These are phyloP conservation scores for Danio jaintianensis DNA, from an alignment of 2,797 vertebrate species.

Conservation along the genomic window DNA sequence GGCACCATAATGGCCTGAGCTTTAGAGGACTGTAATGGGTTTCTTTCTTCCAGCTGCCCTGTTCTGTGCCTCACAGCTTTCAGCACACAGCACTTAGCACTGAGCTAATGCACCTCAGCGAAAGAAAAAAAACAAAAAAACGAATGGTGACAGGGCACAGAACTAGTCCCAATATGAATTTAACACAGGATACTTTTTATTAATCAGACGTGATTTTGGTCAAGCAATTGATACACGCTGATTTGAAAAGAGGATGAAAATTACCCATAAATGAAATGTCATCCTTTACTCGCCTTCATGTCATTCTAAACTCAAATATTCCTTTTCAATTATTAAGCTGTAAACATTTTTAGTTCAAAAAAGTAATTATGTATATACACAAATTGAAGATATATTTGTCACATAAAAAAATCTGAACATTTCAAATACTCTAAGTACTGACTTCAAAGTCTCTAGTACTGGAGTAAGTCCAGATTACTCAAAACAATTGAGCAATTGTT, in stretches of 20 bases:
- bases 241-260: background rate
- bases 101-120: constrained; percentile 44
- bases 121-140: background rate
- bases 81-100: constrained; percentile 39
- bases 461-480: too few relatives aligned
- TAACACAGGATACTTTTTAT: constrained; percentile 14
- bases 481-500: too few relatives aligned
- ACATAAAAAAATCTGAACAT: too few relatives aligned
- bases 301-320: background rate
- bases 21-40: constrained; percentile 48
- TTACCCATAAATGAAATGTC: background rate
- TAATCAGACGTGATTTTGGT: constrained; percentile 20
- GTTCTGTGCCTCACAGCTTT: constrained; percentile 43
- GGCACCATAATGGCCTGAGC: constrained; percentile 47
- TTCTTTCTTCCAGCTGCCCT: constrained; percentile 46
- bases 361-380: too few relatives aligned
- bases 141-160: constrained; percentile 19
- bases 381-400: too few relatives aligned
- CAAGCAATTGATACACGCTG: constrained; percentile 10
- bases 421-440: too few relatives aligned
- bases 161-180: constrained; percentile 5
- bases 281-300: background rate
- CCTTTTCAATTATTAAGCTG: too few relatives aligned
- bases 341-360: too few relatives aligned
- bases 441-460: too few relatives aligned